These are phyloP conservation scores for Oxyura jamaicensis DNA, from an alignment of 2,113 vertebrate genomes.

Conservation along the genomic window DNA sequence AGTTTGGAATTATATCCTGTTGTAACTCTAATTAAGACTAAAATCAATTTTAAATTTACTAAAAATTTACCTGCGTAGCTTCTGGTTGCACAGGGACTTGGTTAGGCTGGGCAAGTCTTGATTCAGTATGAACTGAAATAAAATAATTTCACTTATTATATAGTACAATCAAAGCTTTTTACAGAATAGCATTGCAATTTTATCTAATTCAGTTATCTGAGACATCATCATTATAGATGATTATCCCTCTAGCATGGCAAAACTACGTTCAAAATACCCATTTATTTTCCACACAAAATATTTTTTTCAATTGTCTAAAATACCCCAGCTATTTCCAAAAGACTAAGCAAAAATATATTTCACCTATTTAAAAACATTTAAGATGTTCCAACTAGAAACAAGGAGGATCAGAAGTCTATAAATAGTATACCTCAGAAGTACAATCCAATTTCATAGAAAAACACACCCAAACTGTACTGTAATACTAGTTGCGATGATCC, in stretches of 20 bases:
- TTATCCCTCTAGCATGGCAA: not conserved
- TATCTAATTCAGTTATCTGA: not conserved
- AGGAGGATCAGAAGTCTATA: not conserved
- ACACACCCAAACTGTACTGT: not conserved
- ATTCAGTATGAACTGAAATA: slow-evolving; percentile 86
- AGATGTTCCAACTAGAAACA: not conserved
- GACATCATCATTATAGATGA: not conserved
- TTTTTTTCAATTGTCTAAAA: not conserved
- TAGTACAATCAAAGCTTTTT: not conserved
- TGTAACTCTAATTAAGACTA: not conserved
- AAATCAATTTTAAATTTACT: not conserved
- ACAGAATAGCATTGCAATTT: not conserved
- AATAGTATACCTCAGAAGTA: not conserved
- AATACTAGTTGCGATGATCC: not conserved
- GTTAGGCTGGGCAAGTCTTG: slow-evolving; percentile 87
- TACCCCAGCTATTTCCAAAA: not conserved
- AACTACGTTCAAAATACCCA: not conserved
- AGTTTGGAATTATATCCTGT: not conserved
- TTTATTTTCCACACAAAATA: not conserved
- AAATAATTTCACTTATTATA: slow-evolving; percentile 14
- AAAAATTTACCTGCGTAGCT: slow-evolving; percentile 84
- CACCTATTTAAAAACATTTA: not conserved
- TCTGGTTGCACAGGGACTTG: slow-evolving; percentile 88
- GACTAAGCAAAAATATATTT: not conserved
- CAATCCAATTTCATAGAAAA: not conserved